Evolutionary conservation across 1,140 invertebrate genomes (phyloP).

Genomic region (Frieseomelitta varia): DNA sequence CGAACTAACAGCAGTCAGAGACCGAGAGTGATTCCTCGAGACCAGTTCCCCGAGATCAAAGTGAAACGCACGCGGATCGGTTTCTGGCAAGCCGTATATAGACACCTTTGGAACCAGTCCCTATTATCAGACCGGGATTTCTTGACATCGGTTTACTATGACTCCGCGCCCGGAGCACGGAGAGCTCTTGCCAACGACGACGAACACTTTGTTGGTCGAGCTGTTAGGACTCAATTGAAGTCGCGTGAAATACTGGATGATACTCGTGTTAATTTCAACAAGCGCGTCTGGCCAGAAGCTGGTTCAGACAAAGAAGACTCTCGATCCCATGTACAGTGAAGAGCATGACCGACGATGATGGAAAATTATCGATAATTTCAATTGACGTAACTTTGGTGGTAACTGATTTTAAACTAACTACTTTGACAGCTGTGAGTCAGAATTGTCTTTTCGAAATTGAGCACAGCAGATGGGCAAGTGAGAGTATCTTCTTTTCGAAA

Average conservation of each 20-base stretch:
- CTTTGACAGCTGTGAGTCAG: too few relatives aligned
- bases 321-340: too few relatives aligned
- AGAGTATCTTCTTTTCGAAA: too few relatives aligned
- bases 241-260: not conserved
- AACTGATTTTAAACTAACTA: too few relatives aligned
- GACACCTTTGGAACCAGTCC: slow-evolving; percentile 19
- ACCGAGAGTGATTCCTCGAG: slow-evolving; percentile 5
- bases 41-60: slow-evolving; percentile 32
- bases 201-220: not conserved
- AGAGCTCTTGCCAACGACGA: not conserved
- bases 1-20: too few relatives aligned
- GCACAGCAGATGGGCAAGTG: too few relatives aligned
- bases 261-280: not conserved
- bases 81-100: slow-evolving; percentile 28
- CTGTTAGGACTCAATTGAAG: not conserved
- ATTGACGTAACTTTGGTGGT: too few relatives aligned
- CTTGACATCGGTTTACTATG: slow-evolving; percentile 15
- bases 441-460: too few relatives aligned
- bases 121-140: slow-evolving; percentile 20
- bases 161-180: not conserved
- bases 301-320: too few relatives aligned
- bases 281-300: too few relatives aligned
- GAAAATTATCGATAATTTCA: too few relatives aligned
- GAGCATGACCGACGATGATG: too few relatives aligned
- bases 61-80: slow-evolving; percentile 2